Evolutionary conservation across 1,140 invertebrate species (phyloP).

Genomic region (Brachionus angularis): DNA sequence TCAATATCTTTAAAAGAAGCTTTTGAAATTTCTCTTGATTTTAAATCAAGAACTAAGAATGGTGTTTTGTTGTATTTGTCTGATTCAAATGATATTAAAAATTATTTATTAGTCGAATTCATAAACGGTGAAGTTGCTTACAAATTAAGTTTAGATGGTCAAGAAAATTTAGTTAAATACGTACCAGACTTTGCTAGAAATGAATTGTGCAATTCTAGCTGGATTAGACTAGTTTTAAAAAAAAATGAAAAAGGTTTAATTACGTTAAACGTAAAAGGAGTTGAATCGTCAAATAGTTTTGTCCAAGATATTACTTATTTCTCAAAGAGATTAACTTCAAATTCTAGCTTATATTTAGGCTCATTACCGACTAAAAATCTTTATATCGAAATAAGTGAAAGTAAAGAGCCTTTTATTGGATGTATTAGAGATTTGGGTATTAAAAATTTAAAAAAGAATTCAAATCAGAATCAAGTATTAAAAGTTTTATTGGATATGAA

Average conservation of each 20-base stretch:
- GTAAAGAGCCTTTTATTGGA: slow-evolving; percentile 18
- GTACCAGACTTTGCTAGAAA: slow-evolving; percentile 9
- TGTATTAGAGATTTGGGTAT: slow-evolving; percentile 33
- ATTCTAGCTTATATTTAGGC: slow-evolving; percentile 29
- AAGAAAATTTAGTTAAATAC: slow-evolving; percentile 15
- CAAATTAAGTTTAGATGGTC: not conserved
- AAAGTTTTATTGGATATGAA: slow-evolving; percentile 35
- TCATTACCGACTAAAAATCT: not conserved
- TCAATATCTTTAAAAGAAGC: not conserved
- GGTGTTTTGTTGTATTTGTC: slow-evolving; percentile 29
- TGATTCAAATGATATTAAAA: not conserved
- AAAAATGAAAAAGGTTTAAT: slow-evolving; percentile 17
- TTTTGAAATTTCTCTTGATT: not conserved
- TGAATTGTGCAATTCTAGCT: slow-evolving; percentile 34
- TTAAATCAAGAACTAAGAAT: slow-evolving; percentile 34
- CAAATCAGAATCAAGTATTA: not conserved
- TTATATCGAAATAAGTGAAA: slow-evolving; percentile 8
- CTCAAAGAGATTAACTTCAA: not conserved
- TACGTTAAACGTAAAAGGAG: not conserved
- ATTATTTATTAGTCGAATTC: slow-evolving; percentile 24
- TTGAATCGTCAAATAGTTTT: slow-evolving; percentile 1
- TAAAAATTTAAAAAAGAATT: not conserved
- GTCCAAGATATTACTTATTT: slow-evolving; percentile 1
- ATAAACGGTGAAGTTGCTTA: slow-evolving; percentile 23
- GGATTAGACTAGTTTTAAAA: slow-evolving; percentile 33